Evolutionary conservation across 2,888 invertebrate genomes (phyloP).

Genomic region (Oligia strigilis): DNA sequence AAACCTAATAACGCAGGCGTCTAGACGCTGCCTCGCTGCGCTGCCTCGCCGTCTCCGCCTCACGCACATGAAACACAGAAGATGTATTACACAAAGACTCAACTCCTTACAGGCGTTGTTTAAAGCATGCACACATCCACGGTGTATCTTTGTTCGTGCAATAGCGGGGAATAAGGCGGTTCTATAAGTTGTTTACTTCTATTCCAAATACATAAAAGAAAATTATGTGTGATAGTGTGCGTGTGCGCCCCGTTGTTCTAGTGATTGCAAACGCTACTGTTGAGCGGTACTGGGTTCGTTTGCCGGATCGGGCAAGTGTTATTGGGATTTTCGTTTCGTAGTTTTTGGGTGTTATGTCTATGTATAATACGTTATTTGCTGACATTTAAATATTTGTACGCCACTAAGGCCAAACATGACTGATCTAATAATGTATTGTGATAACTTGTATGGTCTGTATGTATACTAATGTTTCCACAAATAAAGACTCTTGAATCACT

Average conservation of each 20-base stretch:
- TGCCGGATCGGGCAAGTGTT: no score
- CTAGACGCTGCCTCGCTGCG: slow-evolving; percentile 37
- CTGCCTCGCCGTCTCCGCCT: not conserved
- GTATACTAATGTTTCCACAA: no score
- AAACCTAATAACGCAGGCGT: slow-evolving; percentile 38
- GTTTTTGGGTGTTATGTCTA: no score
- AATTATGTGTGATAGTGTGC: not conserved
- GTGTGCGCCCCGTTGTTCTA: not conserved
- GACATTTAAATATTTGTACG: no score
- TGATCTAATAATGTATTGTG: no score
- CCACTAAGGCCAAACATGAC: no score
- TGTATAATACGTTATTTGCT: no score
- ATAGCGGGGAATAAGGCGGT: not conserved
- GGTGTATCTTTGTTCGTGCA: not conserved
- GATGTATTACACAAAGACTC: not conserved
- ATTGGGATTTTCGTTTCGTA: no score
- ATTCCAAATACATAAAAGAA: no score
- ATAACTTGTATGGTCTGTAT: no score
- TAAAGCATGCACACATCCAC: not conserved
- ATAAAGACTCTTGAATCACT: no score
- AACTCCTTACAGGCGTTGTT: not conserved
- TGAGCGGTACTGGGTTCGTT: not conserved
- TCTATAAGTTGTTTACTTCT: no score
- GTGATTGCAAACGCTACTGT: not conserved
- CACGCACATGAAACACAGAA: not conserved